These are phyloP conservation scores for Hirtodrosophila trivittata DNA, from an alignment of 2,888 invertebrate species.

Conservation along the genomic window DNA sequence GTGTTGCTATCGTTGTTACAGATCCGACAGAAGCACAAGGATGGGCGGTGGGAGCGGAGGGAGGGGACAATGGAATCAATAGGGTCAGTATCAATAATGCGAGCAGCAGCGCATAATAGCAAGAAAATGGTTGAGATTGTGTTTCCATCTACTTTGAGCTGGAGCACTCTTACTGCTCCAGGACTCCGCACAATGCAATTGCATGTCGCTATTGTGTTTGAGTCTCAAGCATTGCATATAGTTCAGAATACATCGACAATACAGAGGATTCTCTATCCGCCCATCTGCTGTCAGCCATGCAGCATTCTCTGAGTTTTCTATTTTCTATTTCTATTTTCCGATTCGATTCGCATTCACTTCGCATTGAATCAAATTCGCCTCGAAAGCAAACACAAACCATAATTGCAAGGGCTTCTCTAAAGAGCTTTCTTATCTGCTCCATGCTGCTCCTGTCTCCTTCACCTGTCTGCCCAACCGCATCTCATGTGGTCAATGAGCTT, in stretches of 20 bases:
- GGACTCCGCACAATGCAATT: constrained; percentile 36
- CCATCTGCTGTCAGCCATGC: too few species aligned
- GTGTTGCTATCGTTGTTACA: constrained; percentile 41
- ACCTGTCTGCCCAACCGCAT: constrained; percentile 2
- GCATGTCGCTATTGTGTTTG: constrained; percentile 42
- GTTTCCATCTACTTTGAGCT: constrained; percentile 18
- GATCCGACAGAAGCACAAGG: constrained; percentile 14
- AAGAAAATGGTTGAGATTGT: constrained; percentile 69
- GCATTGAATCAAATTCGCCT: constrained; percentile 47
- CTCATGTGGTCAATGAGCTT: constrained; percentile 35
- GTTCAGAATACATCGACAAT: constrained; percentile 35
- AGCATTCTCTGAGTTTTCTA: neutral
- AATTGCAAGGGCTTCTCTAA: constrained; percentile 12
- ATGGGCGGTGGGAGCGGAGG: neutral
- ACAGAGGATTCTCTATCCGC: constrained; percentile 2
- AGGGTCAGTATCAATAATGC: constrained; percentile 53
- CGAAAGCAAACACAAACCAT: constrained; percentile 34
- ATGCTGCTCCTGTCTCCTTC: neutral
- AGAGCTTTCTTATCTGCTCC: neutral
- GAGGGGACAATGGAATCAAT: constrained; percentile 23
- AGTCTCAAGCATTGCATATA: constrained; percentile 43
- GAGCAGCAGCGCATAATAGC: constrained; percentile 47
- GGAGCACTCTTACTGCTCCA: neutral
- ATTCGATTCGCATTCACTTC: constrained; percentile 38
- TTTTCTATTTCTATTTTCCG: constrained; percentile 10